These are phyloP conservation scores for Agriopis aurantiaria DNA, from an alignment of 2,888 invertebrate species.

Conservation along the genomic window DNA sequence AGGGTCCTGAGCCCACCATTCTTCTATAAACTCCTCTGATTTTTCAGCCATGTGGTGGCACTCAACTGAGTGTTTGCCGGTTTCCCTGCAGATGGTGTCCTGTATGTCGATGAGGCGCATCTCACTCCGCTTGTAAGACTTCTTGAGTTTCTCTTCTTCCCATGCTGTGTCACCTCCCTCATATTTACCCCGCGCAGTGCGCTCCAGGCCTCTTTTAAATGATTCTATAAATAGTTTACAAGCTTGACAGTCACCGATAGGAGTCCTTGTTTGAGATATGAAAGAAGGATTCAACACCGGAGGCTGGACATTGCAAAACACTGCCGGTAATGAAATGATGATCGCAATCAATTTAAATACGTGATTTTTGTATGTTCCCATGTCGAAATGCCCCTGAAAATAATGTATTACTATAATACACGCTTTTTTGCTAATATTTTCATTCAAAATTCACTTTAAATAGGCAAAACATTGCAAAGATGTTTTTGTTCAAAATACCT, in stretches of 20 bases:
- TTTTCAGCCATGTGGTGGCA: constrained; percentile 95
- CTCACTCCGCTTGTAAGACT: constrained; percentile 94
- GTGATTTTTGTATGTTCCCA: constrained; percentile 51
- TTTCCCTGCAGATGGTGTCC: constrained; percentile 93
- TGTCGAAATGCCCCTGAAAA: constrained; percentile 61
- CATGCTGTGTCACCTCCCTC: constrained; percentile 97
- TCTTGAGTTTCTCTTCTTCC: constrained; percentile 95
- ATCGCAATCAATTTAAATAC: constrained; percentile 43
- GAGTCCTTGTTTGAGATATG: constrained; percentile 71
- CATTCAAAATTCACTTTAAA: constrained; percentile 46
- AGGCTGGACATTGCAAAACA: constrained; percentile 59
- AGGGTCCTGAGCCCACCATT: constrained; percentile 93
- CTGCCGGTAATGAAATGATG: constrained; percentile 52
- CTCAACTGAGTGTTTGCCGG: constrained; percentile 90
- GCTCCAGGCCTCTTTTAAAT: constrained; percentile 92
- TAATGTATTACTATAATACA: constrained; percentile 36
- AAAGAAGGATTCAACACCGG: constrained; percentile 64
- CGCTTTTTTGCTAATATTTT: constrained; percentile 39
- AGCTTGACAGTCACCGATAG: constrained; percentile 91
- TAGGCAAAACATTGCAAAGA: constrained; percentile 17
- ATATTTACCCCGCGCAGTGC: constrained; percentile 94
- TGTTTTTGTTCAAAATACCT: constrained; percentile 39
- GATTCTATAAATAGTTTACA: constrained; percentile 92
- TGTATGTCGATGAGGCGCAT: constrained; percentile 96
- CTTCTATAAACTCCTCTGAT: constrained; percentile 92